Base-by-base conservation (phyloP, 2,113 vertebrate species). In the Pluvianellus socialis region DNA sequence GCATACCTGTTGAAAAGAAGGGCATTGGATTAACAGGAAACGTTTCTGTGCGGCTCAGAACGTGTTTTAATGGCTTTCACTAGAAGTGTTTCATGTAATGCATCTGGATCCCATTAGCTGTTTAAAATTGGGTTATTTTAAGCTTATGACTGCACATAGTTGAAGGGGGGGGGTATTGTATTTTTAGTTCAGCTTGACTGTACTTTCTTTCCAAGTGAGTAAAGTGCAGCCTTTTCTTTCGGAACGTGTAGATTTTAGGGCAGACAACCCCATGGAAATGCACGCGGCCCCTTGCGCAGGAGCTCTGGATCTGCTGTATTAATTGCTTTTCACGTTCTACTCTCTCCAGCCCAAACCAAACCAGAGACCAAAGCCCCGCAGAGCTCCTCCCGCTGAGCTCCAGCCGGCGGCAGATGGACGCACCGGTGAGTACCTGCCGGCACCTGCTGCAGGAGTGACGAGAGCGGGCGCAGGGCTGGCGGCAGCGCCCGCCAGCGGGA, bases 71-170 rank as follows among this genome's bases (percentile, higher is more conserved):
- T 33, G 50, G 80, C 44, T 81, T 91, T 76, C 63, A n/a, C 35
- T 42, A 14, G 12, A 7, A 35, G 33, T 35, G 72, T 61, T 76
- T 81, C 38, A 6, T 65, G 63, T 40, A 13, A 44, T 56, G 74
- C 91, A 95, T 96, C 94, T 95, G 95, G 75, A 86, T 82, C 73
- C 72, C 72, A 80, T 94, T 91, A 91, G 35, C 75, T 90, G 40
- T 44, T 83, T 66, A 44, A 91, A 86, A 83, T 42, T 10, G 59
- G 42, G 67, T 67, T 95, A 96, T 94, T 96, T 95, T 89, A 73
- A 91, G 83, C 76, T 71, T 71, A 24, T 91, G 92, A 91, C 71
- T 88, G 71, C 50, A 77, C 75, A 45, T 23, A 86, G 30, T 42
- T 75, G 61, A 27, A 45, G 63, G 50, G 76, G 86, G n/a, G 68